Evolutionary conservation across 1,140 invertebrate species (phyloP).

Genomic region (Adelges cooleyi): DNA sequence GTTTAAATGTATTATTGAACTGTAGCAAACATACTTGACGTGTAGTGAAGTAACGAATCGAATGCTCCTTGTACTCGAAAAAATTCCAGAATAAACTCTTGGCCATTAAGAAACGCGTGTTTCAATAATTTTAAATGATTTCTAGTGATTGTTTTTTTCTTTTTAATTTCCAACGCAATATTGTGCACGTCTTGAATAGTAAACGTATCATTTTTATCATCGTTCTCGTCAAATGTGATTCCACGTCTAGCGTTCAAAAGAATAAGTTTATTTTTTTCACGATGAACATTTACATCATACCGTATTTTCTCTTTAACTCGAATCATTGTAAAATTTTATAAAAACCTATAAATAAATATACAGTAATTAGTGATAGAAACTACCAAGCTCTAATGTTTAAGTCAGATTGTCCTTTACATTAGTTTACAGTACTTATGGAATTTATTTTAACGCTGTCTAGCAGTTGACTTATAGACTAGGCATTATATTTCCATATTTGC

Average conservation of each 20-base stretch:
- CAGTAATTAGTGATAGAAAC: too few species aligned
- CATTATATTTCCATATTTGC: too few species aligned
- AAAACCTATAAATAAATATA: too few species aligned
- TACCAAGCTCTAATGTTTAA: too few species aligned
- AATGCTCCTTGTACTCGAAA: background rate
- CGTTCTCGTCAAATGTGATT: background rate
- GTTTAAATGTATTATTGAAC: too few species aligned
- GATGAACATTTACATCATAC: slow-evolving; percentile 10
- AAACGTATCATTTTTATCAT: background rate
- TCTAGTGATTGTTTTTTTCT: background rate
- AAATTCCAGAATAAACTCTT: background rate
- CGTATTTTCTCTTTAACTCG: slow-evolving; percentile 21
- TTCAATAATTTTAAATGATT: slow-evolving; percentile 10
- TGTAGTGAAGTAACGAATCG: slow-evolving; percentile 2
- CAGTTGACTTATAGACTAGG: too few species aligned
- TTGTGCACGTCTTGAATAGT: background rate
- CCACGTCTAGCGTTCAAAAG: slow-evolving; percentile 11
- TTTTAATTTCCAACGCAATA: background rate
- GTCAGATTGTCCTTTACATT: too few species aligned
- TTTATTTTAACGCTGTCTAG: too few species aligned
- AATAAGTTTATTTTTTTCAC: slow-evolving; percentile 1
- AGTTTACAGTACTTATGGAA: too few species aligned
- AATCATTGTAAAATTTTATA: background rate
- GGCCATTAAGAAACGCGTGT: background rate
- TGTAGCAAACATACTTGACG: background rate